Base-by-base conservation (phyloP, 2,888 invertebrate species). In the Drosophila vallismaia region DNA sequence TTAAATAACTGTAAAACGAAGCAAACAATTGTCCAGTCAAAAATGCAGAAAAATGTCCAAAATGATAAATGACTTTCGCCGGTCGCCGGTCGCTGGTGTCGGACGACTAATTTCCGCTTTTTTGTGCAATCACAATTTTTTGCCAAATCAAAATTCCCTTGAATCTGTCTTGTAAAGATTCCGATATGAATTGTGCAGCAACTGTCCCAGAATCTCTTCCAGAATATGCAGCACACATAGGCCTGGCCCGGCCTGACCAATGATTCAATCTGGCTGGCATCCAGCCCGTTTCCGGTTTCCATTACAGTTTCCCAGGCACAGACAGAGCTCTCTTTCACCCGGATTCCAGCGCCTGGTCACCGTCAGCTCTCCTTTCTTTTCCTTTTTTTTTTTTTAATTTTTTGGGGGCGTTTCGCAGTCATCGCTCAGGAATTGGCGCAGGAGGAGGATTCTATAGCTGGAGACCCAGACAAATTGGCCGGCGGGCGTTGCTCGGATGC, bases 191-290 rank as follows among this genome's bases (percentile, higher is more conserved):
- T 74, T 77, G 74, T 77, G 74, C 82, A 78, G 52, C 28, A 31
- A 57, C 51, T 53, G 19, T 19, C 19, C 19, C 19, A 19, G 19
- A 19, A 19, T 19, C 51, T 28, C 28, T 28, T 28, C 6, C 28
- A 5, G 28, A 2, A 28, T 5, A 5, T 28, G 28, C 28, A 28
- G 28, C 28, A 40, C 28, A 40, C 67, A 64, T 68, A 70, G 76
- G 66, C 68, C 76, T 26, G 10, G 26, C 28, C 1, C 10, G 44
- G 44, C 5, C 4, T 28, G 28, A 5, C 9, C 28, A 28, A 75
- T 75, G 89, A 89, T 89, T 89, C 88, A 89, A 90, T 90, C 89
- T 74, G 76, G 77, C 80, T 89, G 90, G 89, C 84, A 89, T 89
- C 89, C 90, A 87, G 81, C 89, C 86, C 78, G 78, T 82, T 90